A percentile compares a stretch with the other conserved stretches of the same genome.
These are phyloP conservation scores for Coranthus polyacanthus DNA, from an alignment of 2,797 vertebrate species.

Conservation along the genomic window DNA sequence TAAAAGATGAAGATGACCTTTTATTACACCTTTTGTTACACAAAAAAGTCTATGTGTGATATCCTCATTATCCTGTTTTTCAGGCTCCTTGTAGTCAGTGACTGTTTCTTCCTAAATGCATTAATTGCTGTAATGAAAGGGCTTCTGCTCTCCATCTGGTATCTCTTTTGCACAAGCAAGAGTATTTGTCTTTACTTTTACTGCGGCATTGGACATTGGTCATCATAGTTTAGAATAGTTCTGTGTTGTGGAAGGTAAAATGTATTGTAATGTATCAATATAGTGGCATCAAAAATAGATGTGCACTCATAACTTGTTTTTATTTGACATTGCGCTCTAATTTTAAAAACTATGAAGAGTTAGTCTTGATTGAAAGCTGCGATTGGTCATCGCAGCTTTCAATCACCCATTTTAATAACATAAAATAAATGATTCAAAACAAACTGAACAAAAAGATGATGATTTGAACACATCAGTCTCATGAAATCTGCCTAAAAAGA, in stretches of 20 bases:
- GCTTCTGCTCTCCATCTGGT: slow-evolving; percentile 10
- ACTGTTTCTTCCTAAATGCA: slow-evolving; percentile 14
- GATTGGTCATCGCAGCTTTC: too few relatives aligned
- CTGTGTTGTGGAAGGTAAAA: neutral
- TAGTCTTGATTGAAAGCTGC: slow-evolving; percentile 14
- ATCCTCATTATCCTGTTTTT: slow-evolving; percentile 15
- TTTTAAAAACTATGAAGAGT: neutral
- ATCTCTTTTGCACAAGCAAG: neutral
- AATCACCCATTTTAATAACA: too few relatives aligned
- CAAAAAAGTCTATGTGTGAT: slow-evolving; percentile 33
- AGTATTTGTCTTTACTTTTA: neutral
- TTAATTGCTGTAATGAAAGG: slow-evolving; percentile 42
- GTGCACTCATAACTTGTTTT: neutral
- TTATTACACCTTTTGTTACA: neutral
- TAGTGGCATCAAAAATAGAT: neutral
- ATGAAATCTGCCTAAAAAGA: too few relatives aligned
- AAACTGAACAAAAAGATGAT: too few relatives aligned
- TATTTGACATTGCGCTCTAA: too few relatives aligned
- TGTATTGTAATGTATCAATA: neutral
- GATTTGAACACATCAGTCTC: too few relatives aligned
- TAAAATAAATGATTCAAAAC: too few relatives aligned
- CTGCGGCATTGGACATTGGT: too few relatives aligned
- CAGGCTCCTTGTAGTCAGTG: slow-evolving; percentile 11
- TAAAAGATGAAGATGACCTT: too few relatives aligned
- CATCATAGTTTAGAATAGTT: too few relatives aligned